Percentiles rank a stretch among this genome's conserved stretches.
Evolutionary conservation across 2,797 vertebrate species (phyloP).

Genomic region (Mustela erminea): DNA sequence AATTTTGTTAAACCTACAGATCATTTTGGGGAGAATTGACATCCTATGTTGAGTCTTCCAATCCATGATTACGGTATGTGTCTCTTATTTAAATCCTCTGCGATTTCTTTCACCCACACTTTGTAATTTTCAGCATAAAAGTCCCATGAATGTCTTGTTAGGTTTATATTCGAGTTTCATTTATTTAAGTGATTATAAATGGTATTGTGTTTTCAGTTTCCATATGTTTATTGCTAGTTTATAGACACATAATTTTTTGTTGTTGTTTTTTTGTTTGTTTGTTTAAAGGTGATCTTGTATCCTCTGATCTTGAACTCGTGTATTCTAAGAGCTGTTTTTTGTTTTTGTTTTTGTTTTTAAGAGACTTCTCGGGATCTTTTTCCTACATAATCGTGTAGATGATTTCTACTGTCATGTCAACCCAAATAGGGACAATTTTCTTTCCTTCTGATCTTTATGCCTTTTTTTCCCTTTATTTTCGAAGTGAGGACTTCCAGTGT

Average conservation of each 20-base stretch:
- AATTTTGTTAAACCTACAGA: not conserved
- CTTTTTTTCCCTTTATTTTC: conserved; percentile 25
- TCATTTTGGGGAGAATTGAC: not conserved
- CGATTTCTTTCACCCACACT: not conserved
- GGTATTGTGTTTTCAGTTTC: not conserved
- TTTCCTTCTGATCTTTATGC: not conserved
- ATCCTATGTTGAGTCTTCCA: not conserved
- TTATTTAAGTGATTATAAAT: not conserved
- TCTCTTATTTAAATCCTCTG: not conserved
- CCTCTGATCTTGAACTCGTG: not conserved
- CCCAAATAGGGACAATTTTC: not conserved
- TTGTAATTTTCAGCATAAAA: not conserved
- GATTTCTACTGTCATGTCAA: not conserved
- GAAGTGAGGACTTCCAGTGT: not conserved
- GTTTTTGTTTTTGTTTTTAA: not conserved
- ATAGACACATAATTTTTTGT: not conserved
- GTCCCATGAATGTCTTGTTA: not conserved
- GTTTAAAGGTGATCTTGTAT: not conserved
- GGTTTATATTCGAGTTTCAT: not conserved
- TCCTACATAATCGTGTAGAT: not conserved
- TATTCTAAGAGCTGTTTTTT: not conserved
- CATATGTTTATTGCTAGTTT: not conserved
- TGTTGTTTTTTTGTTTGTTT: not conserved
- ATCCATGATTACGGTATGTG: not conserved
- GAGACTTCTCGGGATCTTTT: not conserved